Conservation (phyloP, 2,888 invertebrate genomes). For the Machimus atricapillus region DNA sequence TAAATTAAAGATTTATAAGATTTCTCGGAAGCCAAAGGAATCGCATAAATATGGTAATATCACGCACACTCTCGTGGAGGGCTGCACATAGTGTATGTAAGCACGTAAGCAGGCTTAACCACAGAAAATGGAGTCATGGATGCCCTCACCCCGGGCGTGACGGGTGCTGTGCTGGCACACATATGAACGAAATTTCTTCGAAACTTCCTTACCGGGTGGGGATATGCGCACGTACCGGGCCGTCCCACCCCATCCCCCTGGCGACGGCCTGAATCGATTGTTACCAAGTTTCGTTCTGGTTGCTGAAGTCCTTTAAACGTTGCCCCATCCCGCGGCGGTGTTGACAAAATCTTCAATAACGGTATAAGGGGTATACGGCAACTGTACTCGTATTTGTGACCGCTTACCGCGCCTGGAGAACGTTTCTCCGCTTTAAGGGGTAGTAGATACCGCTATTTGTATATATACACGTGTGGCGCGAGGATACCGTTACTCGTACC, state of each 20-base stretch:
- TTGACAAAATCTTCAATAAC: conserved; percentile 23
- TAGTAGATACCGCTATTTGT: not conserved
- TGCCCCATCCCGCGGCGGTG: not conserved
- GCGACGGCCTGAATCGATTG: conserved; percentile 23
- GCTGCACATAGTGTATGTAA: not conserved
- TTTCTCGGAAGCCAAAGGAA: not conserved
- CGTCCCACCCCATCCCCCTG: not conserved
- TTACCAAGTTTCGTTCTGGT: conserved; percentile 38
- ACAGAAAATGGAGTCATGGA: conserved; percentile 26
- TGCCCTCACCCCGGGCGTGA: not conserved
- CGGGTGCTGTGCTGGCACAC: not conserved
- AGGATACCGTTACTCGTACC: not conserved
- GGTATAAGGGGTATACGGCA: conserved; percentile 5
- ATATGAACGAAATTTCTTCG: conserved; percentile 24
- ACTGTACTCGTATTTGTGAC: not conserved
- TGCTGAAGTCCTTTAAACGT: conserved; percentile 20
- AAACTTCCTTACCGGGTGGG: not conserved
- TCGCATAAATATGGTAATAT: conserved; percentile 10
- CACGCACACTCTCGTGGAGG: not conserved
- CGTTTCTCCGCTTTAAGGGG: conserved; percentile 9
- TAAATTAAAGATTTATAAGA: conserved; percentile 10
- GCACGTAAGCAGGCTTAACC: conserved; percentile 14
- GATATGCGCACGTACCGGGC: conserved; percentile 21
- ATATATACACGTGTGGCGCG: not conserved
- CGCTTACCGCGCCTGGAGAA: not conserved